A percentile compares a stretch with the other conserved stretches of the same genome.
Evolutionary conservation across 2,113 vertebrate genomes (phyloP).

Genomic region (Paramisgurnus dabryanus): DNA sequence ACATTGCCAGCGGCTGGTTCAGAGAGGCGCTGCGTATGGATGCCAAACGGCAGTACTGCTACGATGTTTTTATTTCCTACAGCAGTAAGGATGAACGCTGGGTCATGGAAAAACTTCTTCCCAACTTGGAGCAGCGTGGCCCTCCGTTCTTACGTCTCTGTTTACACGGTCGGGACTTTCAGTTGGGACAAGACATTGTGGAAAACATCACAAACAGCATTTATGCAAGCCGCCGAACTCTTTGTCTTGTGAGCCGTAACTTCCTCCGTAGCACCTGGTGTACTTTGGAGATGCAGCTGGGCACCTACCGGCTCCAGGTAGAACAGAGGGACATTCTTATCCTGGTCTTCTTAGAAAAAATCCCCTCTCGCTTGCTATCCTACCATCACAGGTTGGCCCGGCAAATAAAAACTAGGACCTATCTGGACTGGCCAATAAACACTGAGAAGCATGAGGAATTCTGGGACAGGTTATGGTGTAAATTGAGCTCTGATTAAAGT

Average conservation of each 20-base stretch:
- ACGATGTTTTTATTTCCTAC: constrained; percentile 76
- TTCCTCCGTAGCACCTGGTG: too few species aligned
- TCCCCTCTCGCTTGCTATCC: too few species aligned
- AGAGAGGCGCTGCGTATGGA: constrained; percentile 55
- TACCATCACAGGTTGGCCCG: too few species aligned
- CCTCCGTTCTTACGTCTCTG: constrained; percentile 64
- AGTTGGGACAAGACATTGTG: constrained; percentile 65
- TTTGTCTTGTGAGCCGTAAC: constrained; percentile 25
- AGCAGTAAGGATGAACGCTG: constrained; percentile 62
- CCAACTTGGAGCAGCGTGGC: constrained; percentile 53
- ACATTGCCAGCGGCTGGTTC: constrained; percentile 63
- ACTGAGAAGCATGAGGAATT: too few species aligned
- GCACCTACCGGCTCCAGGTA: too few species aligned
- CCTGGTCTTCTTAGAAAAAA: too few species aligned
- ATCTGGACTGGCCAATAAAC: too few species aligned
- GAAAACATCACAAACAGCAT: constrained; percentile 75
- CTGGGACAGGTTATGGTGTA: too few species aligned
- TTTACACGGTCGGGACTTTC: constrained; percentile 75
- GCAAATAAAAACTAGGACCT: too few species aligned
- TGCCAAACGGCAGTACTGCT: constrained; percentile 59
- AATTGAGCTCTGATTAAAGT: too few species aligned
- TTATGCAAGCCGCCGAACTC: constrained; percentile 70
- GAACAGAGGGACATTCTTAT: too few species aligned
- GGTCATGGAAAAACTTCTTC: constrained; percentile 68
- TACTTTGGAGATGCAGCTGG: too few species aligned